These are phyloP conservation scores for Psilopsiagon aymara DNA, from an alignment of 2,113 vertebrate species.

Conservation along the genomic window DNA sequence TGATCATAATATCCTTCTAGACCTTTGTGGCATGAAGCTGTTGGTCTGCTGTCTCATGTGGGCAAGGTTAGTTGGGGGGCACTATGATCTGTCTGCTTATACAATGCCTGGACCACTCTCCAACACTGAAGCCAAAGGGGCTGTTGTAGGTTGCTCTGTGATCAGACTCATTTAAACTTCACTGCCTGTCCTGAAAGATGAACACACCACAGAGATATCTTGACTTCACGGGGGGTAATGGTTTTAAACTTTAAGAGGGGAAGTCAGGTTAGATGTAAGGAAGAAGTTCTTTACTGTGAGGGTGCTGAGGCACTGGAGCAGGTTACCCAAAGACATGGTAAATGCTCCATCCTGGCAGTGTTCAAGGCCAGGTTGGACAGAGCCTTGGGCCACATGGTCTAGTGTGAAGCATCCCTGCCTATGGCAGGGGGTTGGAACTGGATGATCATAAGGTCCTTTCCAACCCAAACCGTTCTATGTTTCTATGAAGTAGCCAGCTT, in stretches of 20 bases:
- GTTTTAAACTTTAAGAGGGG: not conserved
- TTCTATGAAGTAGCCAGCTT: not conserved
- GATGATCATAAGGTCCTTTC: not conserved
- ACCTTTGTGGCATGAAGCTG: not conserved
- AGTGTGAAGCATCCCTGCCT: not conserved
- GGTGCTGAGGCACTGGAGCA: not conserved
- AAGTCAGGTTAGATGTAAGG: not conserved
- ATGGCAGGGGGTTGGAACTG: not conserved
- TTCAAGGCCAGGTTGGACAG: not conserved
- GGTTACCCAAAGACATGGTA: not conserved
- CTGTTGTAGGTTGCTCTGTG: not conserved
- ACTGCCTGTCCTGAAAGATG: not conserved
- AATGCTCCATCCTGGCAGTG: not conserved
- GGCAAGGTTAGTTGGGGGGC: not conserved
- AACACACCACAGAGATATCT: not conserved
- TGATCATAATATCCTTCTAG: not conserved
- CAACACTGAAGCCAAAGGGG: rapidly evolving
- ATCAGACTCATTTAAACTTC: not conserved
- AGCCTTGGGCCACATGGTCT: not conserved
- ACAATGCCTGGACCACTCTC: rapidly evolving
- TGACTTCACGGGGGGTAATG: not conserved
- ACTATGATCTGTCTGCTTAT: not conserved
- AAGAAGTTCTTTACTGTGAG: not conserved
- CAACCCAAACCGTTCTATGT: not conserved
- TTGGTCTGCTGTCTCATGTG: not conserved